Evolutionary conservation across 2,888 invertebrate species (phyloP), one percentile per base, ranked within the genome.

Genomic region (Cheilosia vernalis): DNA sequence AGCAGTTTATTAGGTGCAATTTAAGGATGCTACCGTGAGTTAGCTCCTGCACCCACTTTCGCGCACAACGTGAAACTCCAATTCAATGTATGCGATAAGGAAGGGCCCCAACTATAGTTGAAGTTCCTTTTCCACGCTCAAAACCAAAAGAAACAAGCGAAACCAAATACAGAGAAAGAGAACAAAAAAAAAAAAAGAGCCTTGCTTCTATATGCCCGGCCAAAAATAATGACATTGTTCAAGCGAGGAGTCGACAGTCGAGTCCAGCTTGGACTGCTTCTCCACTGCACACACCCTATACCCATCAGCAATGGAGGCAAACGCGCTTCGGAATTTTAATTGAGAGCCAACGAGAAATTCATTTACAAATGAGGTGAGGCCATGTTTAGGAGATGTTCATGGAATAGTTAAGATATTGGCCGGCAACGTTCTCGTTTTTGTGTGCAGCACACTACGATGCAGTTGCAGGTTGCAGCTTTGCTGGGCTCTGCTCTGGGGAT

Each of bases 271-370:
- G 51, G 37, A 53, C 42, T 42, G 24, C 24, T 10, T 58, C 56
- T 40, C 40, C 44, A 40, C 2, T 33, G 60, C 49, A 53, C 53
- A 66, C 51, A 66, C 49, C 44, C 74, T 66, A 27, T 24, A 24
- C 21, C 21, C 30, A 30, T 30, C 51, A 51, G 49, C 49, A 27
- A 69, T 66, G 66, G 74, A 74, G 15, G 21, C 61, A 67, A 80
- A 66, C 80, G 84, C 76, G 76, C 66, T 80, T 73, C 33, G 88
- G 88, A 88, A 88, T 88, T 88, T 88, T 88, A 88, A 88, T 88
- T 88, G 88, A 88, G 87, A 87, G 87, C 84, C 87, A 87, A 86
- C 87, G 81, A 87, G 87, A 88, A 88, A 88, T 88, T 87, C 87
- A 88, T 88, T 87, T 88, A 88, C 88, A 88, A 88, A 88, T 88